A percentile compares a stretch with the other conserved stretches of the same genome.
Conservation (phyloP, 2,888 invertebrate genomes). For the Sesia bembeciformis region DNA sequence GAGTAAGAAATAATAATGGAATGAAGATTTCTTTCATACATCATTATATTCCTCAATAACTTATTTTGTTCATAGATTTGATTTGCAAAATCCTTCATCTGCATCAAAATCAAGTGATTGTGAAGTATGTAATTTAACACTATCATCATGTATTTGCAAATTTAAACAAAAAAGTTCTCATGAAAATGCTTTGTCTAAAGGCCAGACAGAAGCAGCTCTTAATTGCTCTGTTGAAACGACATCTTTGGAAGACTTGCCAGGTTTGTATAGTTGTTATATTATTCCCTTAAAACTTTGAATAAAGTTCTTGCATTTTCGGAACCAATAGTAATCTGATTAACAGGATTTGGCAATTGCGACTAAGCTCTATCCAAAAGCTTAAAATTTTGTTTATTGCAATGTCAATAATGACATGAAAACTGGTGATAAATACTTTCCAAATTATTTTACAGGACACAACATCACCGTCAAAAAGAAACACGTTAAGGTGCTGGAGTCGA, state of each 20-base stretch:
- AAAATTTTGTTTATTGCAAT: no score
- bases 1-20: no score
- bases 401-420: no score
- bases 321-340: no score
- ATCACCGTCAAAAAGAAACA: conserved; percentile 23
- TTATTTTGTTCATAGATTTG: conserved; percentile 6
- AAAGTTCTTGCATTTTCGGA: no score
- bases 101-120: conserved; percentile 20
- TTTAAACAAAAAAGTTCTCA: conserved; percentile 11
- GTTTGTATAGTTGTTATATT: conserved; percentile 17
- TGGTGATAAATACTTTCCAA: no score
- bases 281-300: no score
- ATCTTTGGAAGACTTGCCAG: conserved; percentile 54
- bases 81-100: conserved; percentile 16
- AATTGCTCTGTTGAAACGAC: conserved; percentile 51
- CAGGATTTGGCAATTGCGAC: no score
- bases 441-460: conserved; percentile 29
- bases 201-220: conserved; percentile 18
- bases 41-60: no score
- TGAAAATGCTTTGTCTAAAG: conserved; percentile 10
- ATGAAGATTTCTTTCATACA: no score
- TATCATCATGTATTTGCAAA: conserved; percentile 33
- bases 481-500: conserved; percentile 18
- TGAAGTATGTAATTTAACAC: conserved; percentile 32
- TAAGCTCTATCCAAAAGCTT: no score